These are phyloP conservation scores for Drusus annulatus DNA, from an alignment of 1,140 invertebrate genomes.

Conservation along the genomic window DNA sequence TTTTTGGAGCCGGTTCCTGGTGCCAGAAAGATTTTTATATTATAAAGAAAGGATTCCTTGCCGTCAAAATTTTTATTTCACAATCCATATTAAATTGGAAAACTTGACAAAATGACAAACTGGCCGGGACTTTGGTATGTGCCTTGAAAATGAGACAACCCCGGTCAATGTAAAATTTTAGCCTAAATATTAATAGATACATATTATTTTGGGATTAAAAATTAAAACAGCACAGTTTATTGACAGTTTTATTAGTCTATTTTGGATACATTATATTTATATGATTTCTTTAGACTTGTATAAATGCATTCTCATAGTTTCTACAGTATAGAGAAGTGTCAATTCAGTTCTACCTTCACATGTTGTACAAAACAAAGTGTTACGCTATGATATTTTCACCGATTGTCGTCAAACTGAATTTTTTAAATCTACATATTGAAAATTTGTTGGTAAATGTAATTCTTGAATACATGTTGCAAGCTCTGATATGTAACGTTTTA, in stretches of 20 bases:
- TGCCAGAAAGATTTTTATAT: too few relatives aligned
- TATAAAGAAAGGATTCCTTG: too few relatives aligned
- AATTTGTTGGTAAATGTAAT: constrained; percentile 13
- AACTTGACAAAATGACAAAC: too few relatives aligned
- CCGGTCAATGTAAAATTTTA: too few relatives aligned
- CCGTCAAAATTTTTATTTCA: too few relatives aligned
- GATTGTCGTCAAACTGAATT: constrained; percentile 12
- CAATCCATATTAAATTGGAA: too few relatives aligned
- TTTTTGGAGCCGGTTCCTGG: too few relatives aligned
- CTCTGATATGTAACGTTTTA: constrained; percentile 32
- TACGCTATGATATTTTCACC: not conserved
- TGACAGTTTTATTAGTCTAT: constrained; percentile 40
- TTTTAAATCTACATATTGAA: constrained; percentile 18
- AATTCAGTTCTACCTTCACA: constrained; percentile 16
- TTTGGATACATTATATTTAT: not conserved
- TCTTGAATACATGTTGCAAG: constrained; percentile 1
- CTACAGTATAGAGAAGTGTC: constrained; percentile 32
- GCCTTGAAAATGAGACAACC: too few relatives aligned
- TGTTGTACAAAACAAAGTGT: not conserved
- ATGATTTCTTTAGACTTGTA: constrained; percentile 38
- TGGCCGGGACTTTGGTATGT: too few relatives aligned
- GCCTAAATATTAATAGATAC: too few relatives aligned
- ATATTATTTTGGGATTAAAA: too few relatives aligned
- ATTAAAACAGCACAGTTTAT: constrained; percentile 12
- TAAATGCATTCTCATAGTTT: constrained; percentile 16